Conservation (phyloP, 2,113 vertebrate genomes). For the Ailurus styani region DNA sequence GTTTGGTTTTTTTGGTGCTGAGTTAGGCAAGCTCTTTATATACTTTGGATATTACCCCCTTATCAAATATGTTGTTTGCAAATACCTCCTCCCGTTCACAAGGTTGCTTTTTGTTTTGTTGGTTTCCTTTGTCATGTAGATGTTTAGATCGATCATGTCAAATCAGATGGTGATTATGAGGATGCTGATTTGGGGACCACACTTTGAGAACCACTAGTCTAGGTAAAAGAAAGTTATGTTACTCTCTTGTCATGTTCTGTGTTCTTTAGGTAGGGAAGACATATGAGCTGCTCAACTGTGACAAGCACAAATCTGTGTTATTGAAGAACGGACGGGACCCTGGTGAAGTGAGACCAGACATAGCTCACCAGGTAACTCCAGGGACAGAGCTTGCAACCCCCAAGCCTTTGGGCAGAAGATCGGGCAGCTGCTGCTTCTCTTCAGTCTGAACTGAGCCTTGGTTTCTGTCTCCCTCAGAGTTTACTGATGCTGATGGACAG, state of each 20-base stretch:
- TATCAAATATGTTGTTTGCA: not conserved
- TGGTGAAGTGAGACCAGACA: slow-evolving; percentile 91
- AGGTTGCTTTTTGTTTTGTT: not conserved
- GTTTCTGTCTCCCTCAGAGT: slow-evolving; percentile 77
- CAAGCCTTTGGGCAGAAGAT: not conserved
- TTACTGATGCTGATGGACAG: slow-evolving; percentile 98
- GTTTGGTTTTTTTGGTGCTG: not conserved
- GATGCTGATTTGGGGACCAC: not conserved
- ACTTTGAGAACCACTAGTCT: not conserved
- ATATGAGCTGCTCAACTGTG: slow-evolving; percentile 95
- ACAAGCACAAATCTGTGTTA: slow-evolving; percentile 92
- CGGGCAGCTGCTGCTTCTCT: not conserved
- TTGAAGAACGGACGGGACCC: slow-evolving; percentile 93
- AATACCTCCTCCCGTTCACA: not conserved
- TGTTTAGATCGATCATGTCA: not conserved
- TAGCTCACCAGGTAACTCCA: slow-evolving; percentile 91
- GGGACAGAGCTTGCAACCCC: accelerated
- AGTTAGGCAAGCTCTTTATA: not conserved
- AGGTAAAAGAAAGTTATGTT: not conserved
- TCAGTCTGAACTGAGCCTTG: not conserved
- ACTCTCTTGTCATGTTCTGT: not conserved
- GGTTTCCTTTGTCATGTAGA: not conserved
- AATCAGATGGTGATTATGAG: not conserved
- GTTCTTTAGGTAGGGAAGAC: slow-evolving; percentile 90
- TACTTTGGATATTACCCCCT: not conserved